Percentiles rank a stretch among this genome's conserved stretches.
These are phyloP conservation scores for Thalassoma bifasciatum DNA, from an alignment of 2,113 vertebrate genomes.

Conservation along the genomic window DNA sequence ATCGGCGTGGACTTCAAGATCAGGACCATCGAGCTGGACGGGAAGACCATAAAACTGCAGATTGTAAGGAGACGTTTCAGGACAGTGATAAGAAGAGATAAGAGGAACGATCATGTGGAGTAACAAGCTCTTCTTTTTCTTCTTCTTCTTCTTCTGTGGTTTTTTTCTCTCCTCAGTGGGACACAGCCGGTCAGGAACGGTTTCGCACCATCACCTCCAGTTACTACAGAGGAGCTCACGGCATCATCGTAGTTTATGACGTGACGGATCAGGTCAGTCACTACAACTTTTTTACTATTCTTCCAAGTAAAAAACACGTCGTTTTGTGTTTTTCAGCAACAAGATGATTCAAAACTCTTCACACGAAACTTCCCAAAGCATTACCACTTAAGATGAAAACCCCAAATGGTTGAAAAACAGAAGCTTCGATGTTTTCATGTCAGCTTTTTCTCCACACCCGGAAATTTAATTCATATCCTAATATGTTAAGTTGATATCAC, in stretches of 20 bases:
- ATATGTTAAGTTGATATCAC: no score
- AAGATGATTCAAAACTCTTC: no score
- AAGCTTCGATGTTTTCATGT: no score
- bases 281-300: no score
- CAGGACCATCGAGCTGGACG: conserved; percentile 98
- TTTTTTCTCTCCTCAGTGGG: conserved; percentile 85
- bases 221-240: conserved; percentile 98
- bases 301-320: no score
- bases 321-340: no score
- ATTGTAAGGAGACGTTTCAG: conserved; percentile 86
- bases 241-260: conserved; percentile 98
- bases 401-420: no score
- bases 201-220: conserved; percentile 99
- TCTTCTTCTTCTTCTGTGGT: conserved; percentile 2
- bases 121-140: conserved; percentile 18
- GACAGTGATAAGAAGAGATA: background rate
- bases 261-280: conserved; percentile 94
- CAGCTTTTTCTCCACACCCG: no score
- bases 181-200: conserved; percentile 96
- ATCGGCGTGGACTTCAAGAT: conserved; percentile 99
- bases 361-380: no score
- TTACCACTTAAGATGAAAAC: no score
- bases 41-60: conserved; percentile 99
- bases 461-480: no score
- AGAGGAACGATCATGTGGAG: background rate